Evolutionary conservation across 2,888 invertebrate species (phyloP).

Genomic region (Caenorhabditis zanzibari): DNA sequence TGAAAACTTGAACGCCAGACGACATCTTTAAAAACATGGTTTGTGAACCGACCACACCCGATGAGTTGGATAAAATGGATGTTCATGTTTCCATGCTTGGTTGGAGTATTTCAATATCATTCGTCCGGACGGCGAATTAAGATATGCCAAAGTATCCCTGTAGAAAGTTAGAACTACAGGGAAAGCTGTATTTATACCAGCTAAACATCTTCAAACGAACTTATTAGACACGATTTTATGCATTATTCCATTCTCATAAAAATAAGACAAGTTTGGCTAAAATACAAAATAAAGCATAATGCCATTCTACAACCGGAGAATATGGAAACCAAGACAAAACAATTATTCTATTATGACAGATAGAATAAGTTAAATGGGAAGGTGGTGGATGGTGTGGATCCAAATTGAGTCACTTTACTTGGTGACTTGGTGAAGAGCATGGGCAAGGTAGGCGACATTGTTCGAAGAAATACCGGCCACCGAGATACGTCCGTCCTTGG

Average conservation of each 20-base stretch:
- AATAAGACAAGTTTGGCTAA: neutral
- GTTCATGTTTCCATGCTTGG: too few relatives aligned
- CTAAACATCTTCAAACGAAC: too few relatives aligned
- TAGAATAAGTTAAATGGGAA: slow-evolving; percentile 57
- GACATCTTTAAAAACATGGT: too few relatives aligned
- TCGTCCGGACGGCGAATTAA: too few relatives aligned
- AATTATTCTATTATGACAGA: slow-evolving; percentile 64
- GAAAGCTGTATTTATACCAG: too few relatives aligned
- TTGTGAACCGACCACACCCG: too few relatives aligned
- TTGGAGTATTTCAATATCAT: too few relatives aligned
- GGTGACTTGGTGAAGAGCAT: slow-evolving; percentile 84
- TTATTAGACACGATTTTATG: too few relatives aligned
- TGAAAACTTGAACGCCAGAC: too few relatives aligned
- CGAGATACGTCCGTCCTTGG: slow-evolving; percentile 95
- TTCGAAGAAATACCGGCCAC: slow-evolving; percentile 94
- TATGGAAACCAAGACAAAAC: slow-evolving; percentile 12
- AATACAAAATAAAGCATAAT: slow-evolving; percentile 18
- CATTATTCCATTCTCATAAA: slow-evolving; percentile 39
- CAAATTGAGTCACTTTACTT: slow-evolving; percentile 65
- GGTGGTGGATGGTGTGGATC: neutral
- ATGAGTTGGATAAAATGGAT: too few relatives aligned
- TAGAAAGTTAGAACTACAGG: too few relatives aligned
- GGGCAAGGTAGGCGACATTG: slow-evolving; percentile 95
- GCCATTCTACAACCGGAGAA: slow-evolving; percentile 48
- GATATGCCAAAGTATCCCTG: too few relatives aligned